phyloP scores from a whole-genome alignment of 2,888 invertebrate genomes.

The Mimachlamys varia region DNA sequence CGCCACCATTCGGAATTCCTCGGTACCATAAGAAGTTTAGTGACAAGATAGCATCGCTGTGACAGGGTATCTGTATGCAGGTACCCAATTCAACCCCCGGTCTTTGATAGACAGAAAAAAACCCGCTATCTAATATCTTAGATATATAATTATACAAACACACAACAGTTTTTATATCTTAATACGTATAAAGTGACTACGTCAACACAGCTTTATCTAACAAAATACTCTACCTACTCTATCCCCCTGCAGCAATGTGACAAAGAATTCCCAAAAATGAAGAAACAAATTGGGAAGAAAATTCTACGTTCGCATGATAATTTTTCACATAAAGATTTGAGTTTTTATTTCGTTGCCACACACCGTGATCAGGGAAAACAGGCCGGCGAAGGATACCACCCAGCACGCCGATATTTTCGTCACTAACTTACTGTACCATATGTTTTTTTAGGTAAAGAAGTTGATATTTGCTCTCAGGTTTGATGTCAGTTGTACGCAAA shows the following conservation, averaged over 20 bases:
- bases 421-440: constrained; percentile 7
- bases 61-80: not conserved
- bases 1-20: not conserved
- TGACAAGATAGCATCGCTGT: not conserved
- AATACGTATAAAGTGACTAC: not conserved
- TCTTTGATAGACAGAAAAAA: not conserved
- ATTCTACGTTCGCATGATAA: constrained; percentile 47
- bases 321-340: constrained; percentile 48
- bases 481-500: constrained; percentile 29
- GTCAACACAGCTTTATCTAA: constrained; percentile 7
- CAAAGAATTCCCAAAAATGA: constrained; percentile 42
- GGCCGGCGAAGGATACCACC: constrained; percentile 4
- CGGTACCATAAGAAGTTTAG: not conserved
- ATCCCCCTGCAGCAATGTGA: constrained; percentile 28
- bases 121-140: not conserved
- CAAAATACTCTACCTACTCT: not conserved
- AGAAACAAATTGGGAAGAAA: constrained; percentile 47
- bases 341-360: constrained; percentile 47
- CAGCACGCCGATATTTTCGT: not conserved
- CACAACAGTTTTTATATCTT: constrained; percentile 31
- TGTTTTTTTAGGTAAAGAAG: constrained; percentile 36
- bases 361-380: constrained; percentile 41
- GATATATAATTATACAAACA: constrained; percentile 18
- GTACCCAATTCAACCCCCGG: not conserved
- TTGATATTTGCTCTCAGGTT: constrained; percentile 23